Evolutionary conservation across 2,888 invertebrate genomes (phyloP).

Genomic region (Drosophila nr. medialis): DNA sequence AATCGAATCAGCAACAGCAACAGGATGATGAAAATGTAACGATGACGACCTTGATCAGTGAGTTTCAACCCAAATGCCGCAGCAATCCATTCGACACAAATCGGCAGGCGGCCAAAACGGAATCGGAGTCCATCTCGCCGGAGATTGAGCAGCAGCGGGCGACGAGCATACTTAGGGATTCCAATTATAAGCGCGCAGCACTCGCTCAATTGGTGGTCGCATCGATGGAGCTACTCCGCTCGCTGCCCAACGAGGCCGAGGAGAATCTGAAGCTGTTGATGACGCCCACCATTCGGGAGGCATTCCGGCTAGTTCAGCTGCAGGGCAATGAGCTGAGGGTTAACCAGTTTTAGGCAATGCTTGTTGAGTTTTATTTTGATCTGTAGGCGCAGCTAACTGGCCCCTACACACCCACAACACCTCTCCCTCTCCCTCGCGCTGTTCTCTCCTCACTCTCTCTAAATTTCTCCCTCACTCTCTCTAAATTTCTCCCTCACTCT

Average conservation of each 20-base stretch:
- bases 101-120: conserved; percentile 83
- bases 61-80: conserved; percentile 84
- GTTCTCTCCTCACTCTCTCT: conserved; percentile 9
- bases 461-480: conserved; percentile 11
- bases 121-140: conserved; percentile 89
- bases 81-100: conserved; percentile 84
- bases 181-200: conserved; percentile 93
- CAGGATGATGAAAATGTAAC: conserved; percentile 83
- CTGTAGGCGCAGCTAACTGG: conserved; percentile 72
- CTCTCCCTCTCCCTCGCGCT: conserved; percentile 6
- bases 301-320: conserved; percentile 84
- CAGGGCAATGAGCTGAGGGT: conserved; percentile 85
- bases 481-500: conserved; percentile 12
- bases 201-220: conserved; percentile 94
- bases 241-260: conserved; percentile 87
- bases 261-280: conserved; percentile 85
- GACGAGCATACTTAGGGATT: conserved; percentile 93
- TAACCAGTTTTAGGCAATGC: conserved; percentile 84
- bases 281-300: conserved; percentile 85
- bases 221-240: conserved; percentile 91
- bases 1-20: conserved; percentile 55
- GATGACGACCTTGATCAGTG: conserved; percentile 84
- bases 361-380: conserved; percentile 84
- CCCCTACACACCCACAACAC: conserved; percentile 38
- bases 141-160: conserved; percentile 94